Evolutionary conservation across 2,797 vertebrate species (phyloP).

Genomic region (Florisuga fusca): DNA sequence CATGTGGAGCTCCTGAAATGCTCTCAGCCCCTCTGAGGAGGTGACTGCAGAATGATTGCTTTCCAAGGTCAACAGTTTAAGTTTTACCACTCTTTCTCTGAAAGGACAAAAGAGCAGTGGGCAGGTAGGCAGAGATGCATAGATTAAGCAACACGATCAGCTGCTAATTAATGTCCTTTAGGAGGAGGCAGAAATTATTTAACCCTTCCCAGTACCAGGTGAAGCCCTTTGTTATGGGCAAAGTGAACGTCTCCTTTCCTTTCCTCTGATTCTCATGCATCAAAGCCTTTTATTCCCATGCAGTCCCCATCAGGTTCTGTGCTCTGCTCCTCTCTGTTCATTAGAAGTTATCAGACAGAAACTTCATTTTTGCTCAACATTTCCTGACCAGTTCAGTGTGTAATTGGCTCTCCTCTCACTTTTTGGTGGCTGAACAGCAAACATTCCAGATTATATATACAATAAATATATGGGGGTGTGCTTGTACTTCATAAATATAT

Average conservation of each 20-base stretch:
- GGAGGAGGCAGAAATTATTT: not conserved
- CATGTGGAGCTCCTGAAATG: not conserved
- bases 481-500: not conserved
- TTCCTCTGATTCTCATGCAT: not conserved
- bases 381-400: constrained; percentile 21
- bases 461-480: too few species aligned
- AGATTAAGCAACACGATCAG: constrained; percentile 53
- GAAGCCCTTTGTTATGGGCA: not conserved
- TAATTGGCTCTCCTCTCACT: not conserved
- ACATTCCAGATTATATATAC: not conserved
- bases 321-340: not conserved
- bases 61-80: constrained; percentile 60
- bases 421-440: not conserved
- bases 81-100: constrained; percentile 48
- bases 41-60: constrained; percentile 48
- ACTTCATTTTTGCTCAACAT: constrained; percentile 16
- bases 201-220: constrained; percentile 31
- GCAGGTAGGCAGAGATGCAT: constrained; percentile 54
- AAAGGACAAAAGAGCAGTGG: constrained; percentile 45
- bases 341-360: constrained; percentile 15
- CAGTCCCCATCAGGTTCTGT: not conserved
- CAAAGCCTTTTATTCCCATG: not conserved
- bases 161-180: constrained; percentile 48
- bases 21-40: constrained; percentile 21
- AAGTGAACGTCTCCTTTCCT: not conserved